Evolutionary conservation across 2,113 vertebrate species (phyloP), one percentile per base, ranked within the genome.

Genomic region (Nettapus auritus): DNA sequence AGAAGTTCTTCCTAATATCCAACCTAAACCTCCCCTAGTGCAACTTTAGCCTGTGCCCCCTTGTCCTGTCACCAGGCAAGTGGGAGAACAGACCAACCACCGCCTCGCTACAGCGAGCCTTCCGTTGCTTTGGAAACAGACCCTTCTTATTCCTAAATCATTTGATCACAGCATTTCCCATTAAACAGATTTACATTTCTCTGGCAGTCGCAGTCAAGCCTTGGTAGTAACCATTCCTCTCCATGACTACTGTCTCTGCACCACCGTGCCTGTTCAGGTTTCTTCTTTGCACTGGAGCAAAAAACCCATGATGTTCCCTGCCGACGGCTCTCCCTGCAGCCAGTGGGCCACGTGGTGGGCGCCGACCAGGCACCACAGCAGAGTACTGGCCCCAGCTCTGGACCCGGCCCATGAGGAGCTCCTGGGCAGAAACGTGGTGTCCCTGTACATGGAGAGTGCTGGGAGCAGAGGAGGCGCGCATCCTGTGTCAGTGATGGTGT

Each of bases 401-500:
- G 50, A 23, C 23, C 23, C 13, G 3, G 23, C 50, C 50, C 50
- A 25, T 13, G 3, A 25, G 50, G 23, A 25, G 23, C 50, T 26
- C 50, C 50, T 25, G 50, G 25, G 23, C 50, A 52, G 50, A 19
- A 36, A 60, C 8, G 5, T 13, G 22, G 21, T 3, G 4, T 9
- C 84, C 8, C 3, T 8, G 28, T 22, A 22, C 25, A 8, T 29
- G 12, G 44, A 22, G 23, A 11, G 26, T 5, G 23, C 15, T 44
- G 52, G 4, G 31, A 33, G 13, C 3, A 34, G 12, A 11, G 42
- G 3, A 2, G 8, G 16, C n/a, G 4, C 0, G 2, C 6, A 29
- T 29, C 56, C 44, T 29, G 70, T 31, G 33, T 18, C 48, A 33
- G 31, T 14, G 19, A 28, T 3, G 11, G 20, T 19, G 12, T 42